Base-by-base conservation (phyloP, 1,140 invertebrate genomes). In the Dryas iulia region DNA sequence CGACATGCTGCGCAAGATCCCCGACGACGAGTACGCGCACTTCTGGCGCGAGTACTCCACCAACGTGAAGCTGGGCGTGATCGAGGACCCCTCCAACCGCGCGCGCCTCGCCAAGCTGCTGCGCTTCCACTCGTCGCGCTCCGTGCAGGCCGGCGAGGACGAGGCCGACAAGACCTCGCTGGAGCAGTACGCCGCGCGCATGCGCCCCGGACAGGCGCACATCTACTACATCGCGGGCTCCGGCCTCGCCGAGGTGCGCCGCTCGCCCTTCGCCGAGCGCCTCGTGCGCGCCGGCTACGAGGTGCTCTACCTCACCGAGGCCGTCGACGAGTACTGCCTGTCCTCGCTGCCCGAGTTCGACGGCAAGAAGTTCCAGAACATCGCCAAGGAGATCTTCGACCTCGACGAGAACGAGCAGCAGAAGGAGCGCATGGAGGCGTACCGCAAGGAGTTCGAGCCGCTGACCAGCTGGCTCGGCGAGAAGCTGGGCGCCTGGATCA, bases 21-120 rank as follows among this genome's bases (percentile, higher is more conserved):
- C 96, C 54, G 96, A 96, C 60, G 97, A 98, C 62, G 96, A 98
- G 24, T 99, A 98, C 84, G 95, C 97, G 2, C 95, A 96, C 76
- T 99, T 99, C 94, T 99, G 98, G 98, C 99, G 99, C 83, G 99
- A 99, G 91, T 99, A 98, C 92, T 98, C 98, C 47, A 99, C 98
- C 54, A 99, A 99, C 91, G 97, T 99, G 74, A 99, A 99, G 92
- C 92, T 99, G 66, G 99, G 99, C 53, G 95, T 99, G 21, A 98
- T 99, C 94, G 99, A 99, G 93, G 99, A 99, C 93, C 95, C 98
- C 18, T 95, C 97, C 59, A 99, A 99, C 93, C 94, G 98, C 61
- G 98, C 97, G 10, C 95, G 99, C 69, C 92, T 99, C 12, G 98
- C 98, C 26, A 99, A 99, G 89, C 93, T 99, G 31, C 92, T 99